Conservation (phyloP, 2,113 vertebrate species). For the Pelecanoides urinatrix region DNA sequence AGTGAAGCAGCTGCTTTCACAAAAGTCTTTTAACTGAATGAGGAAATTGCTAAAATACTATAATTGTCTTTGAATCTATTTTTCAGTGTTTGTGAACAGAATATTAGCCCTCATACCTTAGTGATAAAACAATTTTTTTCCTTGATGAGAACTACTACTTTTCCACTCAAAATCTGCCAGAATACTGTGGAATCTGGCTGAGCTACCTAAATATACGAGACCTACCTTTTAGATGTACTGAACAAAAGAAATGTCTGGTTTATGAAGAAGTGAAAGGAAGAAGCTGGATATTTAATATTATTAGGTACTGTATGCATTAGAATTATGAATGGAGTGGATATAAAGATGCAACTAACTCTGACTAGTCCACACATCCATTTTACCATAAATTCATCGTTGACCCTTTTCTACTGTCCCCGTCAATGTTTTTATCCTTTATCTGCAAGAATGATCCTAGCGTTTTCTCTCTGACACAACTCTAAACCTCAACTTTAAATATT, state of each 20-base stretch:
- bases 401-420: not conserved
- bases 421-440: not conserved
- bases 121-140: not conserved
- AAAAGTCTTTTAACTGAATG: not conserved
- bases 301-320: not conserved
- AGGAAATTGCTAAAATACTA: not conserved
- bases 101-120: not conserved
- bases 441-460: not conserved
- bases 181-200: not conserved
- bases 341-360: not conserved
- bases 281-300: not conserved
- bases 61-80: not conserved
- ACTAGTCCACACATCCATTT: not conserved
- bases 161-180: not conserved
- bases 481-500: slow-evolving; percentile 29
- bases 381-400: not conserved
- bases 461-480: slow-evolving; percentile 14
- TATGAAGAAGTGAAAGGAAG: not conserved
- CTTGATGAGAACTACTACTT: not conserved
- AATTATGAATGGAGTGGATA: not conserved
- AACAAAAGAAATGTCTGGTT: not conserved
- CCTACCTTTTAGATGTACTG: not conserved
- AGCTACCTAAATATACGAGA: not conserved
- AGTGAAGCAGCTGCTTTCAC: not conserved
- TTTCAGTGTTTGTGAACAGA: not conserved